phyloP scores from a whole-genome alignment of 2,113 vertebrate genomes.

The Lucifuga dentata region DNA sequence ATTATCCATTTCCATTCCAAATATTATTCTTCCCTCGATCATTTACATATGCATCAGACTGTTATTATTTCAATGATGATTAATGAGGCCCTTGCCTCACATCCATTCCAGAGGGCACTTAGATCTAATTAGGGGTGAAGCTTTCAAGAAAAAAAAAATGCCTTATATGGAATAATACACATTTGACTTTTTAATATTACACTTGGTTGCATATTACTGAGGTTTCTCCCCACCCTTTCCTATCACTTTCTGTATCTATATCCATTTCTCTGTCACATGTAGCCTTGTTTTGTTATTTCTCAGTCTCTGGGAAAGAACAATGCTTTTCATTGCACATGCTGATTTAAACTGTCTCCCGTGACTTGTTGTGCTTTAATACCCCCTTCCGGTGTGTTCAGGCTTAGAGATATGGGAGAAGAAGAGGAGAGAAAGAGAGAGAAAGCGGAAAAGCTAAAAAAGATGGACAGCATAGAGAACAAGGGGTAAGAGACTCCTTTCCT shows the following conservation, averaged over 20 bases:
- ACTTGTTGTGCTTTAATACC: slow-evolving; percentile 27
- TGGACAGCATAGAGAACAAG: background rate
- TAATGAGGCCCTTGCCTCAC: slow-evolving; percentile 60
- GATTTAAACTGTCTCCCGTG: slow-evolving; percentile 43
- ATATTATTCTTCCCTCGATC: slow-evolving; percentile 65
- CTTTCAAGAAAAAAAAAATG: slow-evolving; percentile 29
- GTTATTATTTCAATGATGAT: slow-evolving; percentile 77
- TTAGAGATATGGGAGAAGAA: slow-evolving; percentile 8
- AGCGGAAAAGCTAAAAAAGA: slow-evolving; percentile 1
- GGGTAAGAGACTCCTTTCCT: background rate
- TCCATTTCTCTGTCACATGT: slow-evolving; percentile 6
- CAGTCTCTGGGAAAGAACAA: slow-evolving; percentile 31
- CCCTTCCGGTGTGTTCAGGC: background rate
- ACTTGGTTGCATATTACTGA: slow-evolving; percentile 24
- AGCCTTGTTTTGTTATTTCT: slow-evolving; percentile 20
- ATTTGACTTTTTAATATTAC: slow-evolving; percentile 41
- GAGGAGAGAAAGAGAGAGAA: slow-evolving; percentile 4
- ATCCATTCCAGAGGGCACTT: slow-evolving; percentile 62
- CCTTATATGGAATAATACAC: slow-evolving; percentile 40
- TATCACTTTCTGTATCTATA: slow-evolving; percentile 9
- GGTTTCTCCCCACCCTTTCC: background rate
- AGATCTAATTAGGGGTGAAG: slow-evolving; percentile 76
- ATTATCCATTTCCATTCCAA: slow-evolving; percentile 66
- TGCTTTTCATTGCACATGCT: slow-evolving; percentile 9
- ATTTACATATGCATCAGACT: slow-evolving; percentile 76